Percentiles rank a stretch among this genome's conserved stretches.
phyloP scores from a whole-genome alignment of 2,113 vertebrate genomes.

The Pelodiscus sinensis region DNA sequence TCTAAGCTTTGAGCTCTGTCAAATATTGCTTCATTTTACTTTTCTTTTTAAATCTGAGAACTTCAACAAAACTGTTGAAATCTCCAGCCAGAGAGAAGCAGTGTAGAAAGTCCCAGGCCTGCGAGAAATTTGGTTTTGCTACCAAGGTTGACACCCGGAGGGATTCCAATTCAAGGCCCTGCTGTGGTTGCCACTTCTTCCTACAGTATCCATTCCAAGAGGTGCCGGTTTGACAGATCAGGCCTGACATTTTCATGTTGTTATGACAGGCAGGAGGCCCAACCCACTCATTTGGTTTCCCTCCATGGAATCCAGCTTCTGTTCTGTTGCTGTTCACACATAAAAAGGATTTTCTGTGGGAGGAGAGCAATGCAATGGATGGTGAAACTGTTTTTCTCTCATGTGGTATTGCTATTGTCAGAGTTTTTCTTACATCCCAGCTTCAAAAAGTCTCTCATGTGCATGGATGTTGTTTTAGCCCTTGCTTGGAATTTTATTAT shows the following conservation, averaged over 20 bases:
- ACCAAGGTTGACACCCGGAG: slow-evolving; percentile 18
- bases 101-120: slow-evolving; percentile 42
- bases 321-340: slow-evolving; percentile 1
- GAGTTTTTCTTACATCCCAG: neutral
- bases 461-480: slow-evolving; percentile 18
- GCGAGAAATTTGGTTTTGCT: slow-evolving; percentile 44
- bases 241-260: neutral
- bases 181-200: neutral
- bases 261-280: slow-evolving; percentile 21
- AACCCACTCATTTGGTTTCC: neutral
- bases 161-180: neutral
- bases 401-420: neutral
- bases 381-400: slow-evolving; percentile 28
- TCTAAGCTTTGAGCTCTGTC: slow-evolving; percentile 20
- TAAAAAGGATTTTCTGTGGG: neutral
- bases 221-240: neutral
- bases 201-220: neutral
- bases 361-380: neutral
- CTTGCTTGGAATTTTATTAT: slow-evolving; percentile 14
- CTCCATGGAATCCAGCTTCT: neutral
- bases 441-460: slow-evolving; percentile 43
- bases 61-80: slow-evolving; percentile 58
- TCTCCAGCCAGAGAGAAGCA: slow-evolving; percentile 48
- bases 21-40: slow-evolving; percentile 59
- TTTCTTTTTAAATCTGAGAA: slow-evolving; percentile 61